Percentiles rank a stretch among this genome's conserved stretches.
phyloP scores from a whole-genome alignment of 2,797 vertebrate species.

The Sarcophilus harrisii region DNA sequence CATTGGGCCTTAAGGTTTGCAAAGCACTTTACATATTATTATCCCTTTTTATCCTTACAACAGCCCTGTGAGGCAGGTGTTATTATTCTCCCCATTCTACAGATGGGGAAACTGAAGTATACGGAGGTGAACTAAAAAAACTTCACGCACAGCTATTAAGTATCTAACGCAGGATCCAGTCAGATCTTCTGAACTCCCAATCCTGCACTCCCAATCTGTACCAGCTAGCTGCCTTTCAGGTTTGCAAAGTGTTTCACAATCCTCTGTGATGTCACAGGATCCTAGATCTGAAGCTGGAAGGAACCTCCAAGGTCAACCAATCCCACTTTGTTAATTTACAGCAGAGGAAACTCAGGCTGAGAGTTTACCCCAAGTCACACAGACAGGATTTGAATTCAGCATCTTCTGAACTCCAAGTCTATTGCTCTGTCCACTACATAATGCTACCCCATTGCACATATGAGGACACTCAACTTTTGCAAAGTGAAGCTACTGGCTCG shows the following conservation, averaged over 20 bases:
- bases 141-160: background rate
- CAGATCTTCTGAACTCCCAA: background rate
- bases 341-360: constrained; percentile 38
- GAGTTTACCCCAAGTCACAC: background rate
- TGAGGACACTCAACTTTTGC: constrained; percentile 22
- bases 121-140: background rate
- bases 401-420: background rate
- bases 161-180: background rate
- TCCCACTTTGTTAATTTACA: constrained; percentile 53
- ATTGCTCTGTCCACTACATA: background rate
- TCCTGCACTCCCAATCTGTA: background rate
- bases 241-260: background rate
- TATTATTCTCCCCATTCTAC: background rate
- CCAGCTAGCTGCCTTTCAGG: background rate
- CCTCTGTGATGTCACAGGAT: constrained; percentile 28
- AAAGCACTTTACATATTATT: background rate
- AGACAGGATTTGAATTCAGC: background rate
- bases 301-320: background rate
- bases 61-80: background rate
- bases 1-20: background rate
- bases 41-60: background rate
- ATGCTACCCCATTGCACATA: constrained; percentile 35
- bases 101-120: background rate
- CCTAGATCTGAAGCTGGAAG: constrained; percentile 33
- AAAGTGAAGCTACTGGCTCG: constrained; percentile 39